These are phyloP conservation scores for Bolinopsis microptera DNA, from an alignment of 37 sponge, comb jelly and placozoan genomes.

Conservation along the genomic window DNA sequence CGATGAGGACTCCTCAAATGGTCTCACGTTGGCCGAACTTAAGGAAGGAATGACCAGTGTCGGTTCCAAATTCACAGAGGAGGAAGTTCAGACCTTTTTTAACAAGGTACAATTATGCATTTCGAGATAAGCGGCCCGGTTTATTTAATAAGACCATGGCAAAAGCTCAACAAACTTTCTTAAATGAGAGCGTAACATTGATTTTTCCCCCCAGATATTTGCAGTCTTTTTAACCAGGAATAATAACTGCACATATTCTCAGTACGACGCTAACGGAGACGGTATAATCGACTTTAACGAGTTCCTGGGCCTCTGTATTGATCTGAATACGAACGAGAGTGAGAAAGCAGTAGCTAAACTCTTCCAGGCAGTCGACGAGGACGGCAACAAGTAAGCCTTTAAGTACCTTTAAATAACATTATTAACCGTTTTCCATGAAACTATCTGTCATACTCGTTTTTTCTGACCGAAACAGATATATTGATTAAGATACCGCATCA, in stretches of 20 bases:
- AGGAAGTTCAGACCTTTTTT: slow-evolving; percentile 3
- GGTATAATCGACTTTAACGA: slow-evolving; percentile 51
- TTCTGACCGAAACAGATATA: too few species aligned
- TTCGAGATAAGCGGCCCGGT: too few species aligned
- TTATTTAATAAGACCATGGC: too few species aligned
- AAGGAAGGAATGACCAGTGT: slow-evolving; percentile 30
- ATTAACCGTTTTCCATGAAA: too few species aligned
- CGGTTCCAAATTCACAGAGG: slow-evolving; percentile 29
- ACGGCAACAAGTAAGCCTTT: slow-evolving; percentile 16
- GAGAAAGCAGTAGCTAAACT: neutral
- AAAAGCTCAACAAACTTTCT: too few species aligned
- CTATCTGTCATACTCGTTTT: too few species aligned
- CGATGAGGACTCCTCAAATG: neutral
- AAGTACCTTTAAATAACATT: neutral
- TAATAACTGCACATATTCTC: too few species aligned
- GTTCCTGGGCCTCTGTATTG: slow-evolving; percentile 32
- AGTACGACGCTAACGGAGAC: slow-evolving; percentile 41
- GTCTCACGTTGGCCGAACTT: neutral
- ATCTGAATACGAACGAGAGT: neutral
- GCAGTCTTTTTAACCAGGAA: too few species aligned
- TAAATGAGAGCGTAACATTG: too few species aligned
- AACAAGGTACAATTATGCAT: neutral
- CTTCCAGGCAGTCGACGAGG: neutral
- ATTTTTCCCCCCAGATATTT: too few species aligned
- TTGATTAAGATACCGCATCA: too few species aligned